phyloP scores from a whole-genome alignment of 2,797 vertebrate species.

The Oreonectes daqikongensis region DNA sequence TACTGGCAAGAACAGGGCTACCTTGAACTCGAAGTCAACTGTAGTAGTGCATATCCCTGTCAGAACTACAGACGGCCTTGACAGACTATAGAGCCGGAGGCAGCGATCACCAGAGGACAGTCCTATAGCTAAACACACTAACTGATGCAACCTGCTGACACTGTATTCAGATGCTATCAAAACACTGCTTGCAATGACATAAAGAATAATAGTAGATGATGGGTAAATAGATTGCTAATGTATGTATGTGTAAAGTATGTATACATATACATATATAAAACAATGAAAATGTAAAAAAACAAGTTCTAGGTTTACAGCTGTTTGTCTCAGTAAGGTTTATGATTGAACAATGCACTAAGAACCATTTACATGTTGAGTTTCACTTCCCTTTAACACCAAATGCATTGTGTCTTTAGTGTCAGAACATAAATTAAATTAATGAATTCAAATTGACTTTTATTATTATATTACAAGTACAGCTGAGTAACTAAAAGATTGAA shows the following conservation, averaged over 20 bases:
- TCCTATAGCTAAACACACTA: conserved; percentile 17
- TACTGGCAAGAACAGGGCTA: conserved; percentile 19
- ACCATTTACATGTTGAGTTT: background rate
- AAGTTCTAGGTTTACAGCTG: too few species aligned
- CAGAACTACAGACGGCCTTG: conserved; percentile 18
- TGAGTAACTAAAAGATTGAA: too few species aligned
- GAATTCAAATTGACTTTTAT: too few species aligned
- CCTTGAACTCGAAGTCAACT: conserved; percentile 39
- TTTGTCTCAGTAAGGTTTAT: too few species aligned
- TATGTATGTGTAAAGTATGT: too few species aligned
- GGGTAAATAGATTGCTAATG: too few species aligned
- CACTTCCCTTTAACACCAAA: background rate
- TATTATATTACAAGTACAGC: too few species aligned
- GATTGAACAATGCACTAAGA: too few species aligned
- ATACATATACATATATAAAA: too few species aligned
- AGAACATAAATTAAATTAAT: too few species aligned
- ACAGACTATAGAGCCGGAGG: conserved; percentile 20
- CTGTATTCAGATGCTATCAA: conserved; percentile 20
- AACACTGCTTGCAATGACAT: conserved; percentile 22
- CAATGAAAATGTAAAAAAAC: too few species aligned
- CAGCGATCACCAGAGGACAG: conserved; percentile 35
- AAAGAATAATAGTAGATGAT: too few species aligned
- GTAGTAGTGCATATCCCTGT: conserved; percentile 21
- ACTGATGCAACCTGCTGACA: conserved; percentile 59
- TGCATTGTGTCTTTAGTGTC: background rate